Evolutionary conservation across 1,140 invertebrate species (phyloP), one percentile per base, ranked within the genome.

Genomic region (Drosophila chauvacae): DNA sequence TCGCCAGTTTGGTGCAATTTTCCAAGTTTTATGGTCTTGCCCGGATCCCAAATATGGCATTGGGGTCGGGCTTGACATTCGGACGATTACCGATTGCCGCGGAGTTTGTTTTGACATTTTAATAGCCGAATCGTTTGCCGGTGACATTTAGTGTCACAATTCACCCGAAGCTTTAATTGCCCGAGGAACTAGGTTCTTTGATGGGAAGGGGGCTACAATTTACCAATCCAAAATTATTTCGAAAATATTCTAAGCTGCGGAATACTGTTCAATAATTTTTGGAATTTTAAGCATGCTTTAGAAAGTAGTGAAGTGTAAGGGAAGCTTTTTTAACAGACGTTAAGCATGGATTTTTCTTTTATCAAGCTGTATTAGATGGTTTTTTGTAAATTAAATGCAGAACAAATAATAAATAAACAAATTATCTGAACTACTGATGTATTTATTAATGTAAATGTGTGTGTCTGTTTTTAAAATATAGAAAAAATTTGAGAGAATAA

Each of bases 51-150:
- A 85, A 88, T 70, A 77, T 69, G 84, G 80, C 68, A 88, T 69
- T 77, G 62, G 58, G 63, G 57, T 69, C 62, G 44, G 23, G 57
- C 69, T 28, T 47, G 69, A 41, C 71, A 53, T 16, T 74, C 50
- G 37, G 35, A 70, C 33, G 39, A 59, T 59, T 72, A 72, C 65
- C 55, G 37, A 58, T 72, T 70, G 69, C 55, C 69, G 55, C 45
- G 14, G 66, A 72, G 84, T 77, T 55, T 88, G 84, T 78, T 90
- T 87, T 87, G 84, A 87, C 84, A 80, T 88, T 88, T 87, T 87
- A 87, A 88, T 87, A 88, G 84, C 50, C 64, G 53, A 50, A 73
- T 60, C 76, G 72, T 61, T 83, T 77, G 80, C 35, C 44, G 28
- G 20, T 66, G 84, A 83, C 80, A 37, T 73, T 88, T 88, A 70